A percentile compares a stretch with the other conserved stretches of the same genome.
Conservation (phyloP, 2,113 vertebrate species). For the Salminus brasiliensis region DNA sequence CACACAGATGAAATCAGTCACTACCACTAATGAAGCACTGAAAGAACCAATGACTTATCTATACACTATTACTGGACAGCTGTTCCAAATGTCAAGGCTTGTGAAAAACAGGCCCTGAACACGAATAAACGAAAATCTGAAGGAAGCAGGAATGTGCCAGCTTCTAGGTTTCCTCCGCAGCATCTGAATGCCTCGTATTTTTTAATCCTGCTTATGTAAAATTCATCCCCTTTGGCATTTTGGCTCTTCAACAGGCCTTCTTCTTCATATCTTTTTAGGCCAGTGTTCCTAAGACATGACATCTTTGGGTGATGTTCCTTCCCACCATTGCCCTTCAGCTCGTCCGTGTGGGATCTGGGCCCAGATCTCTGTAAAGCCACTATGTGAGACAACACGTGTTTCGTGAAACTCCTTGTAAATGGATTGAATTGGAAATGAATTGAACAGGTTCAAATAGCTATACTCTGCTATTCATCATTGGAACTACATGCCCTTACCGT, state of each 20-base stretch:
- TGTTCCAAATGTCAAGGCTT: slow-evolving; percentile 53
- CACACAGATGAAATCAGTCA: slow-evolving; percentile 36
- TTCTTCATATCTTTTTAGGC: slow-evolving; percentile 3
- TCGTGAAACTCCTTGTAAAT: not conserved
- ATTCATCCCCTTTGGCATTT: not conserved
- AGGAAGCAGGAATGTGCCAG: slow-evolving; percentile 30
- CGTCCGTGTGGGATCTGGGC: not conserved
- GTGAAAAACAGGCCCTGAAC: slow-evolving; percentile 26
- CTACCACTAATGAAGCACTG: slow-evolving; percentile 34
- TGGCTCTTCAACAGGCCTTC: not conserved
- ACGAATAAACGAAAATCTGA: slow-evolving; percentile 28
- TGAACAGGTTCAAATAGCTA: not conserved
- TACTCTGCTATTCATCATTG: too few relatives aligned
- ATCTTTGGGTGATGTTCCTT: not conserved
- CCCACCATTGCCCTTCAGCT: not conserved
- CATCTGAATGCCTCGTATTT: not conserved
- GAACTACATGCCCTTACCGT: too few relatives aligned
- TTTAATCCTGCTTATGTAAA: slow-evolving; percentile 5
- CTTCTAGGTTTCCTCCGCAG: not conserved
- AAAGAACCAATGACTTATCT: slow-evolving; percentile 21
- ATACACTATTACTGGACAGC: slow-evolving; percentile 41
- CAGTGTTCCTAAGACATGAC: not conserved
- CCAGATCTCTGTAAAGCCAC: not conserved
- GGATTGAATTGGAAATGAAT: not conserved
- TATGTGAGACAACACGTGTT: not conserved